Conservation (phyloP, 2,797 vertebrate genomes). For the Acrocephalus scirpaceus region DNA sequence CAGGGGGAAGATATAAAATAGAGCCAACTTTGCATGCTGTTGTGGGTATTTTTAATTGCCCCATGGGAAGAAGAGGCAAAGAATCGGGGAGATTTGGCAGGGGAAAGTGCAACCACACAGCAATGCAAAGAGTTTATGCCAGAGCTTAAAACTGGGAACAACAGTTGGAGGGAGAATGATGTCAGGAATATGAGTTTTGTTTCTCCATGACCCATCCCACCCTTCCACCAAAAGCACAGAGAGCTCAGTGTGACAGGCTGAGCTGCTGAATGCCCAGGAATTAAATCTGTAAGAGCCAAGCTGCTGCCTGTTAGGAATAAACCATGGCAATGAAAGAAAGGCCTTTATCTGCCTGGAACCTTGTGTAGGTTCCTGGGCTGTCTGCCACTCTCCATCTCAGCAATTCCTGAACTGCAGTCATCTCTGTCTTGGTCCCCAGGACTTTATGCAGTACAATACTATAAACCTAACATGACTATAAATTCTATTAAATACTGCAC, state of each 20-base stretch:
- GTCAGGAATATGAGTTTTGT: neutral
- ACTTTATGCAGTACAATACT: neutral
- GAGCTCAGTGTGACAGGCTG: neutral
- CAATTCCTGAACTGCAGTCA: neutral
- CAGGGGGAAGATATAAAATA: neutral
- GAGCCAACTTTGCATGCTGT: neutral
- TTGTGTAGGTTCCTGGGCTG: neutral
- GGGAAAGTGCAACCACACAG: neutral
- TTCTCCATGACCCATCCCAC: neutral
- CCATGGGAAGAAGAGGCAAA: neutral
- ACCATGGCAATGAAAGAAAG: neutral
- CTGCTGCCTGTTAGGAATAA: neutral
- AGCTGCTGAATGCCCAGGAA: neutral
- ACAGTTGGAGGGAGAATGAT: neutral
- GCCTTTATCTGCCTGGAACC: neutral
- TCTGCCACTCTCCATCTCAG: neutral
- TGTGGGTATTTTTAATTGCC: neutral
- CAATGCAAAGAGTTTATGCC: neutral
- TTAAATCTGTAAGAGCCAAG: neutral
- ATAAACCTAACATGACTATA: neutral
- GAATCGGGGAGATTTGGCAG: neutral
- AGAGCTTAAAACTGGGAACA: neutral
- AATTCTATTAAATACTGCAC: neutral
- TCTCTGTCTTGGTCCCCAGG: neutral
- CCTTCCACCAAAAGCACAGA: neutral